Base-by-base conservation (phyloP, 2,888 invertebrate genomes). In the Zygaena filipendulae region DNA sequence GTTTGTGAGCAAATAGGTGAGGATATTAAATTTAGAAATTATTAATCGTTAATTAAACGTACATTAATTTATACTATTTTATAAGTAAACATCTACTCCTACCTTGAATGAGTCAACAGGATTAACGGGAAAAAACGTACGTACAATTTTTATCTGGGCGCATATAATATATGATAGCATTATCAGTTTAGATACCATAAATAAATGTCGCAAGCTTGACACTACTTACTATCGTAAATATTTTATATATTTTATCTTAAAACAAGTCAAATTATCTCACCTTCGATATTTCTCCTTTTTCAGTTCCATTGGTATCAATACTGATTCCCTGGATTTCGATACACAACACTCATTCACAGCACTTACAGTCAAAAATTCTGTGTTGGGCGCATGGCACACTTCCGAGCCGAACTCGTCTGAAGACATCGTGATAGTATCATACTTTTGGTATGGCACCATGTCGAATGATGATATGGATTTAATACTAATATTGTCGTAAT, bases 241-340 rank as follows among this genome's bases (percentile, higher is more conserved):
- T 63, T 63, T 67, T 57, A 33, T 36, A n/a, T n/a, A n/a, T n/a
- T n/a, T n/a, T n/a, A n/a, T n/a, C n/a, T n/a, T n/a, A n/a, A n/a
- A n/a, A n/a, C n/a, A n/a, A n/a, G n/a, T n/a, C 39, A 49, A 60
- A 51, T 59, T 55, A 61, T 49, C 72, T 72, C 60, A 81, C 80
- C 80, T 77, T 60, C 72, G 60, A 64, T 79, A 79, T 58, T 80
- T 81, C 52, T 79, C 79, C 59, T 74, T 75, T 64, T 80, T 79
- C 16, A 71, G 61, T 66, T 77, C 72, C 44, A 69, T 63, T 34
- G 68, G 72, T 46, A 75, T 49, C 46, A 70, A 58, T 51, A 67
- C 60, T 50, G 74, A 68, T 55, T 69, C 67, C 38, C 52, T 47
- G 30, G 72, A 66, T 54, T 71, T 69, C 43, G 72, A 60, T 42